phyloP scores from a whole-genome alignment of 2,888 invertebrate genomes.

The Cyclophora albipunctata region DNA sequence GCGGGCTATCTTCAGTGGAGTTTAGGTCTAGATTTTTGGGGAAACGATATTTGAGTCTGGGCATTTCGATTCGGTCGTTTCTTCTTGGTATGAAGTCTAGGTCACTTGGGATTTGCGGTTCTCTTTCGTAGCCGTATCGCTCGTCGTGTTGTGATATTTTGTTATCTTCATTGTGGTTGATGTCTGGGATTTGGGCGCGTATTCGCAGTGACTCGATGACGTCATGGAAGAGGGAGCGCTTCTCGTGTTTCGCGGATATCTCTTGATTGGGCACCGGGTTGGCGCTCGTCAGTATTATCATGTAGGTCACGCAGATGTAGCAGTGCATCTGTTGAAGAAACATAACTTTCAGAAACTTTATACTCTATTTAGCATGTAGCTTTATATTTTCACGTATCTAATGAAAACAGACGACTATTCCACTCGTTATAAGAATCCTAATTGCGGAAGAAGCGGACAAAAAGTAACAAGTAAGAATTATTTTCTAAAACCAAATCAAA shows the following conservation, averaged over 20 bases:
- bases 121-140: conserved; percentile 44
- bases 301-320: conserved; percentile 60
- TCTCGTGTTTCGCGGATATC: conserved; percentile 31
- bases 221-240: conserved; percentile 57
- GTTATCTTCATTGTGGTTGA: conserved; percentile 51
- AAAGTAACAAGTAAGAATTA: no score
- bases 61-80: conserved; percentile 64
- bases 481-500: no score
- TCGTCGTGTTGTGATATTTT: conserved; percentile 47
- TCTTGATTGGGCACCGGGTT: conserved; percentile 40
- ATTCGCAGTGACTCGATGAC: conserved; percentile 61
- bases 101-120: conserved; percentile 47
- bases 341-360: conserved; percentile 1
- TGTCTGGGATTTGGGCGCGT: conserved; percentile 46
- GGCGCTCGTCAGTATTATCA: conserved; percentile 52
- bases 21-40: conserved; percentile 46
- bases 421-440: no score
- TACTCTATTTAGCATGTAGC: background rate
- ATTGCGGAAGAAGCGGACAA: no score
- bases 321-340: conserved; percentile 60
- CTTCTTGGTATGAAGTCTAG: conserved; percentile 54
- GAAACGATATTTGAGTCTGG: conserved; percentile 52
- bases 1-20: conserved; percentile 20
- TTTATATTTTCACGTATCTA: no score
- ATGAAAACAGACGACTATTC: no score